A percentile compares a stretch with the other conserved stretches of the same genome.
phyloP scores from a whole-genome alignment of 2,113 vertebrate species.

The Aldabrachelys gigantea region DNA sequence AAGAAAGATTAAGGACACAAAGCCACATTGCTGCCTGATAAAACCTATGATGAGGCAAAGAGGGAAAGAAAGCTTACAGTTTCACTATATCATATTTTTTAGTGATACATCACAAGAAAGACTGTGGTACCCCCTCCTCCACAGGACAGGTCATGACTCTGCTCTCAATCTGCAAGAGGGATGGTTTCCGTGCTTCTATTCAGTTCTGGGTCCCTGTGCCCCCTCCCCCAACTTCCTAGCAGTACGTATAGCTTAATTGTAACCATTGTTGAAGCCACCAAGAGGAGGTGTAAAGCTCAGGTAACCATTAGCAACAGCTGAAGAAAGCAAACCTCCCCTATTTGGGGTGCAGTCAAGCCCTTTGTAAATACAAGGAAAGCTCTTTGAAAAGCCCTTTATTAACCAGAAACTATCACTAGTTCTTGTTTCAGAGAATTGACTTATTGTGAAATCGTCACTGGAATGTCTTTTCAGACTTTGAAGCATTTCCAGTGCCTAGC shows the following conservation, averaged over 20 bases:
- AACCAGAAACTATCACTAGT: conserved; percentile 56
- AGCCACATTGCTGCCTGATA: neutral
- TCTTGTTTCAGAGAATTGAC: conserved; percentile 35
- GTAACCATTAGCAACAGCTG: conserved; percentile 23
- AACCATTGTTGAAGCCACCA: neutral
- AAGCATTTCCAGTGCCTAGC: conserved; percentile 51
- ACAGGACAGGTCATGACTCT: neutral
- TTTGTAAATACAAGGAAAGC: conserved; percentile 48
- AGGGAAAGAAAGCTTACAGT: neutral
- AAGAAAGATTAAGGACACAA: neutral
- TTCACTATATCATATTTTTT: neutral
- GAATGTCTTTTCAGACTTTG: conserved; percentile 46
- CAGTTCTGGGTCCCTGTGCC: neutral
- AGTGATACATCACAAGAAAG: neutral
- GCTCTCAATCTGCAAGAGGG: neutral
- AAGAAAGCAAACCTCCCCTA: conserved; percentile 39
- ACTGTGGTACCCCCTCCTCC: neutral
- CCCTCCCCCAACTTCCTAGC: neutral
- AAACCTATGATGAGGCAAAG: neutral
- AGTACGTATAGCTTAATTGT: neutral
- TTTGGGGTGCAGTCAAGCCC: conserved; percentile 38
- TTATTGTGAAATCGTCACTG: conserved; percentile 66
- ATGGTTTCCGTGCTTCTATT: neutral
- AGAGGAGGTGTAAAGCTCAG: conserved; percentile 1
- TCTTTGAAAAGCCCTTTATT: conserved; percentile 38